Evolutionary conservation across 2,888 invertebrate species (phyloP).

Genomic region (Hymenopus coronatus): DNA sequence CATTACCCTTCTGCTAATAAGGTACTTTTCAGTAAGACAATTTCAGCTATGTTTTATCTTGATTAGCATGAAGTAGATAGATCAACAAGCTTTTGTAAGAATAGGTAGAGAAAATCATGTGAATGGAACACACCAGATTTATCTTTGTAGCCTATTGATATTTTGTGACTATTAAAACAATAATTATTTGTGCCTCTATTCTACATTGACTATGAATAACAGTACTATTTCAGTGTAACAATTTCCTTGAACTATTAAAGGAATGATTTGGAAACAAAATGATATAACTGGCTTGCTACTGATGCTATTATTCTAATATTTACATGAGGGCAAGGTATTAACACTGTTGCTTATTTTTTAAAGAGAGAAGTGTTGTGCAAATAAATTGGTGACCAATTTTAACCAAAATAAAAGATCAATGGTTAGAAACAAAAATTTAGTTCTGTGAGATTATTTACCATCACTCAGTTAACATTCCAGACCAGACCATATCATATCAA

Average conservation of each 20-base stretch:
- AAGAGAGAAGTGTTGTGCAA: neutral
- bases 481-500: conserved; percentile 23
- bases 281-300: neutral
- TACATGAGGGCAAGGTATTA: neutral
- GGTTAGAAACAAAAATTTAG: neutral
- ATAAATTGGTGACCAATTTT: neutral
- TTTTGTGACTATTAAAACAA: neutral
- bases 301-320: neutral
- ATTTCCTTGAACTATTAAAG: neutral
- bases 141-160: neutral
- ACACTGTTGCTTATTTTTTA: neutral
- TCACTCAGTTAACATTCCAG: neutral
- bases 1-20: too few relatives aligned
- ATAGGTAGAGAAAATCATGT: too few relatives aligned
- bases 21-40: too few relatives aligned
- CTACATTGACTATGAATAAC: neutral
- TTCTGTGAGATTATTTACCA: neutral
- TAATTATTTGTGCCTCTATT: neutral
- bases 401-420: neutral
- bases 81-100: too few relatives aligned
- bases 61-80: too few relatives aligned
- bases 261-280: neutral
- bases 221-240: neutral
- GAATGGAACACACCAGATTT: too few relatives aligned
- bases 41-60: too few relatives aligned